Base-by-base conservation (phyloP, 2,888 invertebrate species). In the Rhagium mordax region DNA sequence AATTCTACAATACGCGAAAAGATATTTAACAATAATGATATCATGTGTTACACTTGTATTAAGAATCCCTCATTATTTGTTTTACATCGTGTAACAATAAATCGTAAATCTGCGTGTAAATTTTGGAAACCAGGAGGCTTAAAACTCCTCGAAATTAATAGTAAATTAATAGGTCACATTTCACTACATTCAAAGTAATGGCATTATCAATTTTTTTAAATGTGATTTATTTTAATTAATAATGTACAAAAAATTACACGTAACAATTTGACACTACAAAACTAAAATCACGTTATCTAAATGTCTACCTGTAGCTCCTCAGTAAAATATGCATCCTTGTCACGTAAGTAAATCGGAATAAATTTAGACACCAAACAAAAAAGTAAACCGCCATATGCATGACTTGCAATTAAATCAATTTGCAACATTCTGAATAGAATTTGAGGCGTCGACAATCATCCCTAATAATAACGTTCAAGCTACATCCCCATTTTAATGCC, bases 371-470 rank as follows among this genome's bases (percentile, higher is more conserved):
- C 13, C 61, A 15, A 16, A 15, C 16, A 65, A 65, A 65, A 33
- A 33, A 65, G 33, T 53, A 65, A 51, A 65, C 65, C 74, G 73
- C 73, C 76, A 75, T 74, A 64, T 76, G 73, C 71, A 77, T 73
- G 73, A 69, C 77, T 76, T 72, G 69, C 74, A 76, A 81, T 81
- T 80, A 78, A 78, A 77, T 77, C 79, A 80, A 81, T 80, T 81
- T 80, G 81, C 80, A 75, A 81, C 79, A 80, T 78, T 70, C 72
- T 76, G 67, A 69, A 72, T 74, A 21, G 73, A 65, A 27, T 59
- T n/a, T 53, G 48, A 69, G 69, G 69, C 69, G 69, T 69, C 53
- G 69, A 60, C 69, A 49, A 20, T 61, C 29, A 29, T 59, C 53
- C 51, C 51, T 69, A 69, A 69, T 69, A 61, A 69, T 18, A 69